phyloP scores from a whole-genome alignment of 2,888 invertebrate genomes.

The Acronicta alni region DNA sequence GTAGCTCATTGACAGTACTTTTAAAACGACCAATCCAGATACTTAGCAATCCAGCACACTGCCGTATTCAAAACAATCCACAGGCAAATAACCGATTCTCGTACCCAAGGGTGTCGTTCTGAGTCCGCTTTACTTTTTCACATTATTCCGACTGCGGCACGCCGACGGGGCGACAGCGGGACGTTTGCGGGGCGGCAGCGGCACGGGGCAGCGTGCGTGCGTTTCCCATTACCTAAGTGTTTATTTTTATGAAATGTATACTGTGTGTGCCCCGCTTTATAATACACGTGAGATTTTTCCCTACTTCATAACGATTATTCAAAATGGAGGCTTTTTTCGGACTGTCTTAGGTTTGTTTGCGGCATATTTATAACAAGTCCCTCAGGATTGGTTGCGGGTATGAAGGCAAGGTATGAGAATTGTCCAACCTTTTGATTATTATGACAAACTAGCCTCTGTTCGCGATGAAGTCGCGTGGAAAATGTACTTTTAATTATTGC shows the following conservation, averaged over 20 bases:
- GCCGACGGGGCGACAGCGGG: conserved; percentile 45
- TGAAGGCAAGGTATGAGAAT: conserved; percentile 21
- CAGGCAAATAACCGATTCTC: conserved; percentile 84
- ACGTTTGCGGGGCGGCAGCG: conserved; percentile 45
- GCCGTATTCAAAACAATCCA: conserved; percentile 86
- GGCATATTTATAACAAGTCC: conserved; percentile 40
- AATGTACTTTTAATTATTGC: too few species aligned
- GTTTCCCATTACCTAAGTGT: conserved; percentile 84
- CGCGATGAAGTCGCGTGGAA: too few species aligned
- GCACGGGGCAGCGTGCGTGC: conserved; percentile 63
- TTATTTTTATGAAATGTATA: conserved; percentile 82
- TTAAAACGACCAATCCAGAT: conserved; percentile 47
- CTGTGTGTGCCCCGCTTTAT: conserved; percentile 68
- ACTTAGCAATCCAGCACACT: conserved; percentile 61
- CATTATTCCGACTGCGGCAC: conserved; percentile 68
- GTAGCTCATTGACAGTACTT: too few species aligned
- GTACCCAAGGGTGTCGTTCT: conserved; percentile 83
- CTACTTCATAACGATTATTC: conserved; percentile 62
- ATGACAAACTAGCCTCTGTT: too few species aligned
- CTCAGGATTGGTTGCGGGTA: conserved; percentile 9
- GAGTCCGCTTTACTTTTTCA: conserved; percentile 83
- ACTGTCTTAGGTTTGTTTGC: conserved; percentile 36
- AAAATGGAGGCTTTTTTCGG: conserved; percentile 46
- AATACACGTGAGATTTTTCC: conserved; percentile 70
- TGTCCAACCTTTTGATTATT: conserved; percentile 27